Evolutionary conservation across 2,797 vertebrate species (phyloP).

Genomic region (Erithacus rubecula): DNA sequence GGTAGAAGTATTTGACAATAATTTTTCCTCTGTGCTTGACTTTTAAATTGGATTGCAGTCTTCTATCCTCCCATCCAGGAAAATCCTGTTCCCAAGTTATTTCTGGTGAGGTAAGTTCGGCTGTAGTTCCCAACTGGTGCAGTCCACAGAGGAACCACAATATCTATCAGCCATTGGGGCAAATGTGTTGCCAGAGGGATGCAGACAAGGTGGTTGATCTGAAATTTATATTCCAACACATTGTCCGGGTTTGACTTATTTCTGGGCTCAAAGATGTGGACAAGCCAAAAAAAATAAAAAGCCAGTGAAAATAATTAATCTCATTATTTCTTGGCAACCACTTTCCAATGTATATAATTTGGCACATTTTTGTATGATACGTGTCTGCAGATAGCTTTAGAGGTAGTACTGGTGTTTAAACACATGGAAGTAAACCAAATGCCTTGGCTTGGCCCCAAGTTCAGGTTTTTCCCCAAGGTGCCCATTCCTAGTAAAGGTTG

Average conservation of each 20-base stretch:
- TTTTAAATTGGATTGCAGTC: not conserved
- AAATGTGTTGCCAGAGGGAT: fast-evolving
- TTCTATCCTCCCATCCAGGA: not conserved
- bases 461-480: not conserved
- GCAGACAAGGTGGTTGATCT: not conserved
- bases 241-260: not conserved
- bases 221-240: not conserved
- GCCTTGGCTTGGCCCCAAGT: not conserved
- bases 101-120: not conserved
- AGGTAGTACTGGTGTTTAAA: conserved; percentile 20
- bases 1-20: not conserved
- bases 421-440: not conserved
- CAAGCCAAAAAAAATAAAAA: not conserved
- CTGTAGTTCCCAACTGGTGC: not conserved
- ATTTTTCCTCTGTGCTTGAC: not conserved
- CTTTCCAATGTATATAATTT: not conserved
- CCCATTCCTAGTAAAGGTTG: not conserved
- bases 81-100: not conserved
- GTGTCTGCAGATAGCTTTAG: not conserved
- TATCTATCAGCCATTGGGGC: not conserved
- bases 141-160: not conserved
- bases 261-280: not conserved
- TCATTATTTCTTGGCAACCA: conserved; percentile 9
- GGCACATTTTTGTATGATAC: conserved; percentile 5
- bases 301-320: conserved; percentile 31